Percentiles rank a stretch among this genome's conserved stretches.
These are phyloP conservation scores for Hyperopisus bebe DNA, from an alignment of 2,113 vertebrate genomes.

Conservation along the genomic window DNA sequence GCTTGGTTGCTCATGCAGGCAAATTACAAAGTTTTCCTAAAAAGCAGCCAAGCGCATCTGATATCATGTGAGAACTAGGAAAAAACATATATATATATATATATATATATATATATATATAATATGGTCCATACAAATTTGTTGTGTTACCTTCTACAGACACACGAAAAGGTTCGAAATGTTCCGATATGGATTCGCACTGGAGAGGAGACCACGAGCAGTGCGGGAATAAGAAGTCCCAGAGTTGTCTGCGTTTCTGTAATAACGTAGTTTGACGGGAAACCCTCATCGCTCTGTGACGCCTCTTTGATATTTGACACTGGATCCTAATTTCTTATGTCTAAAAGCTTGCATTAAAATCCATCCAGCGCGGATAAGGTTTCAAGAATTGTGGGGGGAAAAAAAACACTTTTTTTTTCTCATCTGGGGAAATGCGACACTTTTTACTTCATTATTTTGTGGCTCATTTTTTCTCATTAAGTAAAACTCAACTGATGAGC, in stretches of 20 bases:
- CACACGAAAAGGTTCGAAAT: background rate
- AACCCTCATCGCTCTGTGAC: background rate
- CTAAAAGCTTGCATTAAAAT: constrained; percentile 1
- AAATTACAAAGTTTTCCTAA: background rate
- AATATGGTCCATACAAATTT: background rate
- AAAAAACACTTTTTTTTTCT: background rate
- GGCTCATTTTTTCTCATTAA: background rate
- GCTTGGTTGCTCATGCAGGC: background rate
- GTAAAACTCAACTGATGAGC: background rate
- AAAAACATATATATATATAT: background rate
- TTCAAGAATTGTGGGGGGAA: background rate
- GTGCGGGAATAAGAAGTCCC: background rate
- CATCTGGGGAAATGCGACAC: background rate
- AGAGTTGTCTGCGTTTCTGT: background rate
- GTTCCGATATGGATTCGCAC: background rate
- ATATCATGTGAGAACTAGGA: background rate
- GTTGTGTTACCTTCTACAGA: background rate
- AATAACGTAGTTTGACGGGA: background rate
- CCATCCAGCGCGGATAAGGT: background rate
- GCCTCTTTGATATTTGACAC: background rate
- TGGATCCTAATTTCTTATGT: background rate
- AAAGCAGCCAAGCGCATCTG: background rate
- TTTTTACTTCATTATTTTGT: background rate
- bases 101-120: too few relatives aligned
- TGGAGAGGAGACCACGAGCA: background rate